Conservation (phyloP, 2,888 invertebrate genomes). For the Limnephilus marmoratus region DNA sequence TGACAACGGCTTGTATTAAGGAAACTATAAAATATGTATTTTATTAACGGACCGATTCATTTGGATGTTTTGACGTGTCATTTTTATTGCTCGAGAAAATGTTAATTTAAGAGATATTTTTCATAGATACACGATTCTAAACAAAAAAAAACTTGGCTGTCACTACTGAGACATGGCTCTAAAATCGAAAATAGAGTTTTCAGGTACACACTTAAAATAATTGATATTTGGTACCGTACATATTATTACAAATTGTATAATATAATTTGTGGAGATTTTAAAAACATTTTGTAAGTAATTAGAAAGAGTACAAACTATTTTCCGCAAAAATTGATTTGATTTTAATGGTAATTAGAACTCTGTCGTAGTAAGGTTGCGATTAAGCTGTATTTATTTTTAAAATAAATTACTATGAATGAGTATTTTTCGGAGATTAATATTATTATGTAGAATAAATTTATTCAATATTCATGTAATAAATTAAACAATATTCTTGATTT, state of each 20-base stretch:
- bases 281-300: too few relatives aligned
- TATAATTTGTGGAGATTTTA: too few relatives aligned
- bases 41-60: background rate
- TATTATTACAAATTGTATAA: too few relatives aligned
- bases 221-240: background rate
- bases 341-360: background rate
- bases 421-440: background rate
- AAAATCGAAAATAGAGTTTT: background rate
- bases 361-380: background rate
- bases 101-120: background rate
- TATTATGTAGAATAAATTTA: too few relatives aligned
- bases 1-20: constrained; percentile 25
- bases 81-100: constrained; percentile 27
- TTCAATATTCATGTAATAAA: background rate
- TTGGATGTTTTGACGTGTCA: constrained; percentile 1
- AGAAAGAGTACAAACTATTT: background rate
- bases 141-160: background rate
- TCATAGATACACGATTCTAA: background rate
- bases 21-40: constrained; percentile 22
- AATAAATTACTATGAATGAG: background rate
- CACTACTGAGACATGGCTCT: background rate
- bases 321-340: background rate
- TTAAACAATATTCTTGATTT: background rate
- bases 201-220: background rate
- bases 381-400: background rate